Percentiles rank a stretch among this genome's conserved stretches.
Evolutionary conservation across 2,113 vertebrate genomes (phyloP).

Genomic region (Machaerirhynchus nigripectus): DNA sequence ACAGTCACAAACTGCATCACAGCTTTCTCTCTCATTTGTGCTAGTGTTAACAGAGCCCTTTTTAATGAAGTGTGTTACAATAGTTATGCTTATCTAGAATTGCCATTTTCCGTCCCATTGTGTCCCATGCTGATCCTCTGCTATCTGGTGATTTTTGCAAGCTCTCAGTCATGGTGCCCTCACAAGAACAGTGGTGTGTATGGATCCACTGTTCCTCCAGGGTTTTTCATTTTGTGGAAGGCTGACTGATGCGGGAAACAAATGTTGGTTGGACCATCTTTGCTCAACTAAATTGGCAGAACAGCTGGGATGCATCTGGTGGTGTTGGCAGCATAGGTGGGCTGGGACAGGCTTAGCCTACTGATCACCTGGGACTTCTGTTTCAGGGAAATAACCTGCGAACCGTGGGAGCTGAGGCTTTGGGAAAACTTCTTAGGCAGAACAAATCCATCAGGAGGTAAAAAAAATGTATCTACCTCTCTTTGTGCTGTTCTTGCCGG

Average conservation of each 20-base stretch:
- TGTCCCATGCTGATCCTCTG: not conserved
- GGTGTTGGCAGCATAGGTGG: not conserved
- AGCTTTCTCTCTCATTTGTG: not conserved
- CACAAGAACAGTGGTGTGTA: fast-evolving
- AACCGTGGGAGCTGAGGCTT: constrained; percentile 77
- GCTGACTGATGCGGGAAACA: not conserved
- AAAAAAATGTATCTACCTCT: not conserved
- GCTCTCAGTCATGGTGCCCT: not conserved
- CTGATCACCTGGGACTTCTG: not conserved
- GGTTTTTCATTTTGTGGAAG: not conserved
- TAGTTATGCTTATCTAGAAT: not conserved
- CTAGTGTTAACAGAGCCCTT: not conserved
- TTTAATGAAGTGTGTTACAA: not conserved
- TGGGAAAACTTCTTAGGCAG: constrained; percentile 84
- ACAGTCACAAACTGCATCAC: not conserved
- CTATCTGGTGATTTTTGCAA: not conserved
- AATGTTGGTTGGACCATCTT: not conserved
- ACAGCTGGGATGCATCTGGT: not conserved
- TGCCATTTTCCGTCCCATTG: fast-evolving
- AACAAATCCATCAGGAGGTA: constrained; percentile 88
- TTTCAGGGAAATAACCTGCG: constrained; percentile 92
- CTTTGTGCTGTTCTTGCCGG: not conserved
- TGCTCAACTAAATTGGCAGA: fast-evolving
- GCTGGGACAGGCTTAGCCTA: not conserved
- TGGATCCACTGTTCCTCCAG: not conserved